phyloP scores from a whole-genome alignment of 2,113 vertebrate species.

The Prinia subflava region DNA sequence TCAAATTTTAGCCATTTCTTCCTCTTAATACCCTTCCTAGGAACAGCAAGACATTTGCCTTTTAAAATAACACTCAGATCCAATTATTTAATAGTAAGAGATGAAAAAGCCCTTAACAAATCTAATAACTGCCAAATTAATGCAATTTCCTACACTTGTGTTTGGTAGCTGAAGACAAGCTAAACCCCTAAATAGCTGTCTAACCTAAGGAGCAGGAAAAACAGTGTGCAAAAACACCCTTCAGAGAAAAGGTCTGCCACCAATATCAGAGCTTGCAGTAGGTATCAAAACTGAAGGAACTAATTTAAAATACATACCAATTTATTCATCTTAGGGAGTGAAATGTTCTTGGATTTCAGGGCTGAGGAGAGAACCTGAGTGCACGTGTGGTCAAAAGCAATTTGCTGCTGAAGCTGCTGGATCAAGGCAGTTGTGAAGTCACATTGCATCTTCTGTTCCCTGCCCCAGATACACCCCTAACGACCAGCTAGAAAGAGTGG shows the following conservation, averaged over 20 bases:
- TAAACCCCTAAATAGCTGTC: neutral
- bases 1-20: neutral
- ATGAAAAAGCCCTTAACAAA: slow-evolving; percentile 24
- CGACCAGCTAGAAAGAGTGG: neutral
- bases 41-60: slow-evolving; percentile 10
- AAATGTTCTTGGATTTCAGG: neutral
- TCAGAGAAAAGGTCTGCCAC: neutral
- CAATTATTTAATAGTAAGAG: slow-evolving; percentile 5
- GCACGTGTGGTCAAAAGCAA: neutral
- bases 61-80: slow-evolving; percentile 16
- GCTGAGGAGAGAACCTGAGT: neutral
- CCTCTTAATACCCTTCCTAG: neutral
- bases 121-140: slow-evolving; percentile 51
- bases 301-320: neutral
- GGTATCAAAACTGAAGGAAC: neutral
- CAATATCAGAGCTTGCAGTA: neutral
- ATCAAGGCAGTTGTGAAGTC: neutral
- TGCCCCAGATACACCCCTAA: neutral
- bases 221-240: neutral
- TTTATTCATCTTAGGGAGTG: neutral
- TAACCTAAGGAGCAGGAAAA: neutral
- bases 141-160: neutral
- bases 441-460: neutral
- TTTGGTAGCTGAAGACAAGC: neutral
- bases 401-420: neutral